Evolutionary conservation across 2,113 vertebrate genomes (phyloP).

Genomic region (Columba livia): DNA sequence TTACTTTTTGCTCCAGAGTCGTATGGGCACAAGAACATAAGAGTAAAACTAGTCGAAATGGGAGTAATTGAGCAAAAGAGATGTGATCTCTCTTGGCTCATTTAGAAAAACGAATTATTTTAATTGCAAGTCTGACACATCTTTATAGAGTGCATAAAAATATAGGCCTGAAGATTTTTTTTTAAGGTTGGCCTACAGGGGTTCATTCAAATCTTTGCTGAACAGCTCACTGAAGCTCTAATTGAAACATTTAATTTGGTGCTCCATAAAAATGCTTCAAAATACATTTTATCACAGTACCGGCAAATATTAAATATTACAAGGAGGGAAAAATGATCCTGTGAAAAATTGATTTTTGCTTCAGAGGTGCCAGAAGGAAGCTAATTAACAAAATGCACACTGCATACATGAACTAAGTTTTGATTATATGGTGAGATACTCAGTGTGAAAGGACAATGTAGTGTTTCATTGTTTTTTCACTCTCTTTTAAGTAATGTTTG

Average conservation of each 20-base stretch:
- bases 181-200: conserved; percentile 24
- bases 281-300: conserved; percentile 36
- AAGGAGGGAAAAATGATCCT: conserved; percentile 15
- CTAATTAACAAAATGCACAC: conserved; percentile 45
- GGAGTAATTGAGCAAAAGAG: conserved; percentile 53
- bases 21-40: background rate
- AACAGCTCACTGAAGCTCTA: conserved; percentile 40
- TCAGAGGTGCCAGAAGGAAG: conserved; percentile 29
- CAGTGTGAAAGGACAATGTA: background rate
- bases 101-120: conserved; percentile 49
- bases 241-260: conserved; percentile 65
- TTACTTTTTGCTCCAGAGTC: background rate
- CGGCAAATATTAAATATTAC: conserved; percentile 51
- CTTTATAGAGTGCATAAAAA: conserved; percentile 30
- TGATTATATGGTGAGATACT: background rate
- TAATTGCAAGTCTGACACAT: conserved; percentile 42
- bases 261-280: conserved; percentile 27
- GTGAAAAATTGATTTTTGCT: conserved; percentile 47
- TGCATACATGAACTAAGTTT: background rate
- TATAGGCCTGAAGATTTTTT: conserved; percentile 8
- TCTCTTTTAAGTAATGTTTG: background rate
- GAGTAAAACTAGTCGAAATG: conserved; percentile 11
- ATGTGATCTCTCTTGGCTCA: conserved; percentile 24
- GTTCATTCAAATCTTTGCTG: conserved; percentile 50
- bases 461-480: conserved; percentile 9